Evolutionary conservation across 2,888 invertebrate species (phyloP), one percentile per base, ranked within the genome.

Genomic region (Lobophora halterata): DNA sequence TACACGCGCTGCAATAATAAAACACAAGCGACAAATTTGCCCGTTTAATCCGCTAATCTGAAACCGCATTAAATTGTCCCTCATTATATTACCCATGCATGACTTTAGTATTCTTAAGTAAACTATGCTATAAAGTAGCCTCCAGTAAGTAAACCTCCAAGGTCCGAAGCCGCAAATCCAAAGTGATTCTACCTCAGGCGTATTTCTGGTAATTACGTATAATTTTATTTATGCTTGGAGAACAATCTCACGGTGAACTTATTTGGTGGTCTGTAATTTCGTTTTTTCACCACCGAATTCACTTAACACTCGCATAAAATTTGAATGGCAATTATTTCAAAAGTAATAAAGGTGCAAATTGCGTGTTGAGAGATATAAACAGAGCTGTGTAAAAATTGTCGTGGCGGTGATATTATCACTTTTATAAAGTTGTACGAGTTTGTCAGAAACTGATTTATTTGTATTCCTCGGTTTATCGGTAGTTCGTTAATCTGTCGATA

Each of bases 261-360:
- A 62, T 75, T 69, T 58, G 78, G 77, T 72, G 71, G 71, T 67
- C 71, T 44, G 57, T 53, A 63, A 69, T 69, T 71, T 62, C 58
- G 52, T 57, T 48, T 50, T 65, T 61, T 54, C 39, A 20, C 48
- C 38, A 34, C 56, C 58, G 47, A 58, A 45, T 47, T 49, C 39
- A 39, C 53, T 44, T 38, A n/a, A 54, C 49, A 46, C 35, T 46
- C 43, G 29, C 40, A 42, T 56, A 56, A 57, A 53, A 54, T 51
- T 44, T 38, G 27, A 2, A 38, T 28, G 28, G 39, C 37, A 49
- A 58, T 58, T 61, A 58, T 55, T 46, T 28, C 42, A 26, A 47
- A 21, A 33, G 34, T 26, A 34, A 58, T 66, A 67, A 66, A 49
- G 48, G 39, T 35, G 50, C 51, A 31, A 58, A 46, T 67, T 46